Conservation (phyloP, 2,113 vertebrate species). For the Oreochromis niloticus region DNA sequence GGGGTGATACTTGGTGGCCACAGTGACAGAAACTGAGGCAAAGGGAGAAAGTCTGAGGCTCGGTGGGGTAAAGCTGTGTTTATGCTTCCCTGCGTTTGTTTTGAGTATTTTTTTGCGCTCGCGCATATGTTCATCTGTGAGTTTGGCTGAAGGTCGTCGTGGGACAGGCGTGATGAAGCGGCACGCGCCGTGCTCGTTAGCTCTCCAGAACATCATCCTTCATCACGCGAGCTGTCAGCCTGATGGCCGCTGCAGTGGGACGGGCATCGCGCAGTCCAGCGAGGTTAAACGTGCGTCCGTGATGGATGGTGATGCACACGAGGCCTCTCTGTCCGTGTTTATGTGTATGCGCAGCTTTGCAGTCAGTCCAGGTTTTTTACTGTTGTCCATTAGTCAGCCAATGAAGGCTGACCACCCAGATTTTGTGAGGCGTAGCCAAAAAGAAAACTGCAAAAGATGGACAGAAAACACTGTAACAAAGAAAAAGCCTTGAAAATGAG, state of each 20-base stretch:
- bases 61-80: background rate
- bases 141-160: constrained; percentile 37
- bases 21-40: background rate
- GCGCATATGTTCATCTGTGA: background rate
- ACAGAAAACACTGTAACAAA: background rate
- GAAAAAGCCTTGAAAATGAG: constrained; percentile 16
- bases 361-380: constrained; percentile 9
- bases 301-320: constrained; percentile 48
- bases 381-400: constrained; percentile 59
- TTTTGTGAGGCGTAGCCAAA: constrained; percentile 23
- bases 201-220: constrained; percentile 44
- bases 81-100: background rate
- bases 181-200: constrained; percentile 18
- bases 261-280: constrained; percentile 1
- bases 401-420: constrained; percentile 54
- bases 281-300: constrained; percentile 44
- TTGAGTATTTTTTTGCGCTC: background rate
- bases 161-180: constrained; percentile 33
- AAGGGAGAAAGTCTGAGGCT: background rate
- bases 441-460: constrained; percentile 30
- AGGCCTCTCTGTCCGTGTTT: constrained; percentile 9
- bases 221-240: constrained; percentile 46
- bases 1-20: background rate
- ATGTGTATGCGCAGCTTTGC: background rate
- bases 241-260: constrained; percentile 35